Evolutionary conservation across 2,797 vertebrate species (phyloP).

Genomic region (Pseudochaenichthys georgianus): DNA sequence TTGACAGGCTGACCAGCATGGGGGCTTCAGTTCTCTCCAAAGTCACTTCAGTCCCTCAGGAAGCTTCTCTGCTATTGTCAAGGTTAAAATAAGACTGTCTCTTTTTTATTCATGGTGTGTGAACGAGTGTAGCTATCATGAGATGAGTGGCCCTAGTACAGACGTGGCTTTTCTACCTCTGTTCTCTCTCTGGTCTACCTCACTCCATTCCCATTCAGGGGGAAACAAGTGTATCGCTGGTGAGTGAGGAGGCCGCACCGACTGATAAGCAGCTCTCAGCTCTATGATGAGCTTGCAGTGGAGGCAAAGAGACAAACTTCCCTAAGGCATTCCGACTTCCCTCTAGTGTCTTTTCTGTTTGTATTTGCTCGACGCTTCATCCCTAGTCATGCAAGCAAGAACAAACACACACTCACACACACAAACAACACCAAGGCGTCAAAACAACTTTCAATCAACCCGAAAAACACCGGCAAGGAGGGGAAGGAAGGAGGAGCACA

Average conservation of each 20-base stretch:
- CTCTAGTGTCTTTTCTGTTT: slow-evolving; percentile 37
- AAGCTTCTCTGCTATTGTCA: slow-evolving; percentile 58
- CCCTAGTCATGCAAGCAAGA: slow-evolving; percentile 31
- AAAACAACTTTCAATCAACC: slow-evolving; percentile 70
- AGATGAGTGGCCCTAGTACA: slow-evolving; percentile 51
- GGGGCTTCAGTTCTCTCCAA: slow-evolving; percentile 59
- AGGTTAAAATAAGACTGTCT: slow-evolving; percentile 64
- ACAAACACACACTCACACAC: slow-evolving; percentile 20
- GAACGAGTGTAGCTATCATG: slow-evolving; percentile 46
- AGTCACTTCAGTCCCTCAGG: slow-evolving; percentile 57
- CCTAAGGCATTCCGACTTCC: slow-evolving; percentile 45
- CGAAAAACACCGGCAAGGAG: slow-evolving; percentile 76
- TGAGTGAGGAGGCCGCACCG: slow-evolving; percentile 34
- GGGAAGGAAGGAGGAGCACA: slow-evolving; percentile 72
- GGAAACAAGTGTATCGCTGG: slow-evolving; percentile 63
- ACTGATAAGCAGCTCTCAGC: slow-evolving; percentile 68
- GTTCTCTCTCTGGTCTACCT: slow-evolving; percentile 44
- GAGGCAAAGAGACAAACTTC: slow-evolving; percentile 53
- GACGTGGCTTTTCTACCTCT: slow-evolving; percentile 41
- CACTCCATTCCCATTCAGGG: slow-evolving; percentile 43
- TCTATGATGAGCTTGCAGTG: slow-evolving; percentile 57
- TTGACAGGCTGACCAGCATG: slow-evolving; percentile 68
- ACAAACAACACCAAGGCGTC: slow-evolving; percentile 37
- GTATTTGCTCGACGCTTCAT: slow-evolving; percentile 49
- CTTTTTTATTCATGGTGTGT: slow-evolving; percentile 59